Conservation (phyloP, 2,888 invertebrate species). For the Leptinotarsa rubiginosa region DNA sequence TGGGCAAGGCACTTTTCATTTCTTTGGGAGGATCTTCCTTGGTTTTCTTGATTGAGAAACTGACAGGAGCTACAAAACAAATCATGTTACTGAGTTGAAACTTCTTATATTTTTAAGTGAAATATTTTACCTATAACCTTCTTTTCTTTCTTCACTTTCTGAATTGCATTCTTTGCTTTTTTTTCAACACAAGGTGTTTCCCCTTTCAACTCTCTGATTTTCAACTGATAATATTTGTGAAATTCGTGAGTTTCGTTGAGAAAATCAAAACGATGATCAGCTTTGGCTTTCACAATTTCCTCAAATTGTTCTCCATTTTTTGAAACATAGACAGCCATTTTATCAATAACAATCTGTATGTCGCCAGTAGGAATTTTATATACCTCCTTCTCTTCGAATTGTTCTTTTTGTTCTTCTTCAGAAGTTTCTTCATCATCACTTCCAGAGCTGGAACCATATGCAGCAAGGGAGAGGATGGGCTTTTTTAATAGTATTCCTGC, state of each 20-base stretch:
- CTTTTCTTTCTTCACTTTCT: constrained; percentile 56
- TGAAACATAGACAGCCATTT: constrained; percentile 96
- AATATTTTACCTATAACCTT: constrained; percentile 61
- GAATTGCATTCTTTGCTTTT: constrained; percentile 52
- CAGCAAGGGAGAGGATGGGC: constrained; percentile 56
- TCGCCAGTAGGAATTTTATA: constrained; percentile 79
- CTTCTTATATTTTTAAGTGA: not conserved
- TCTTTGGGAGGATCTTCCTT: constrained; percentile 71
- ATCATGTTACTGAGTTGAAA: not conserved
- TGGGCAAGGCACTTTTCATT: constrained; percentile 78
- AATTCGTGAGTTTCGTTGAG: constrained; percentile 81
- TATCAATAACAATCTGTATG: constrained; percentile 89
- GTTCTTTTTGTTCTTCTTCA: constrained; percentile 48
- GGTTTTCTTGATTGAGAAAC: constrained; percentile 86
- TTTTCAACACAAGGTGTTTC: constrained; percentile 43
- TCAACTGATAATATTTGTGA: constrained; percentile 84
- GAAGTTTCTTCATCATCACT: constrained; percentile 59
- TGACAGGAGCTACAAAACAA: constrained; percentile 74
- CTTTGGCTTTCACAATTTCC: constrained; percentile 83
- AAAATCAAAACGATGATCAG: constrained; percentile 90
- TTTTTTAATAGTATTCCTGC: constrained; percentile 47
- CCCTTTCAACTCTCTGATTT: constrained; percentile 68
- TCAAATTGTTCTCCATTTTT: constrained; percentile 96
- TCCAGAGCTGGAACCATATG: constrained; percentile 60
- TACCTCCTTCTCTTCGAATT: constrained; percentile 40